These are phyloP conservation scores for Coccyzus lansbergi DNA, from an alignment of 2,797 vertebrate genomes.

Conservation along the genomic window DNA sequence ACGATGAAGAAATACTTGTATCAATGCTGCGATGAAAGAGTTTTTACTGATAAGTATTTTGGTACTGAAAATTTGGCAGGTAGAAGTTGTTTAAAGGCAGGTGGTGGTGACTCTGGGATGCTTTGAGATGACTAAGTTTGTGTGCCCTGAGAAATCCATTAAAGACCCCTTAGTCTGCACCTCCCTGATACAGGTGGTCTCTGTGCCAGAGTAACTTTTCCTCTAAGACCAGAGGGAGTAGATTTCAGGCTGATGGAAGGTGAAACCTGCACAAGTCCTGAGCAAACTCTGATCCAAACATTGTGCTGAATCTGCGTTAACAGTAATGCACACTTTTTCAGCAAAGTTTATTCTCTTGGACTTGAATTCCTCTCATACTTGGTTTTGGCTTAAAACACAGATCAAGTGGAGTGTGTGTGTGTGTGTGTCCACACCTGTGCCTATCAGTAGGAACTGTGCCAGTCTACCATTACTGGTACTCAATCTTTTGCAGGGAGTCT, in stretches of 20 bases:
- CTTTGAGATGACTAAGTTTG: neutral
- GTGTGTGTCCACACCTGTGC: accelerated
- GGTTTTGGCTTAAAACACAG: neutral
- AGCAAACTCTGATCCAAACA: neutral
- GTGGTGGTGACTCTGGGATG: neutral
- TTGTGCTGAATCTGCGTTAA: neutral
- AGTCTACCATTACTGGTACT: neutral
- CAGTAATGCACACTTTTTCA: neutral
- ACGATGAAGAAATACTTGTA: neutral
- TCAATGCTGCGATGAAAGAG: neutral
- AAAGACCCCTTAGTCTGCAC: neutral
- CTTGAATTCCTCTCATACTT: neutral
- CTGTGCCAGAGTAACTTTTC: neutral
- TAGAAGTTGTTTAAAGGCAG: neutral
- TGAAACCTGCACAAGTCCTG: neutral
- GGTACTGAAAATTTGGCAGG: neutral
- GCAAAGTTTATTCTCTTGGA: neutral
- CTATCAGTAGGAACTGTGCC: neutral
- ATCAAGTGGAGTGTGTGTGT: neutral
- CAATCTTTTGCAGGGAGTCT: neutral
- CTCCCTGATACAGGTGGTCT: neutral
- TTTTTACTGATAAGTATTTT: neutral
- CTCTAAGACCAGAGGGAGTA: neutral
- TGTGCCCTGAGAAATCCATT: neutral
- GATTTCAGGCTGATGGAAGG: neutral